Evolutionary conservation across 2,797 vertebrate species (phyloP), one percentile per base, ranked within the genome.

Genomic region (Coendou prehensilis): DNA sequence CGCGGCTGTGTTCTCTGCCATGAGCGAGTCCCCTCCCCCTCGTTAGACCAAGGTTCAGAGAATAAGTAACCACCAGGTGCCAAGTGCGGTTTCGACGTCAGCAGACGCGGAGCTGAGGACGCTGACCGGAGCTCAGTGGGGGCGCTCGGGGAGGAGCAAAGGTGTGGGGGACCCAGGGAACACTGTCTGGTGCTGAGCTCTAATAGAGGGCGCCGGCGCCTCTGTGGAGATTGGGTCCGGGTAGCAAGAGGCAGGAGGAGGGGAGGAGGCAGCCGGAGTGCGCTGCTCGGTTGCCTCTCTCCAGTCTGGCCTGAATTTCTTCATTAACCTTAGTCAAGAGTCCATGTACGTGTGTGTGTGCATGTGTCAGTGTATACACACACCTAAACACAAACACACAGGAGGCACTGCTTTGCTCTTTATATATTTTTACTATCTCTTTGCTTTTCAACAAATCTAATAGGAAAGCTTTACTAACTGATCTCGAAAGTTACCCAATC

Each of bases 231-330:
- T 4, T 1, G 67, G 23, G 6, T 63, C 78, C 2, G 45, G 61
- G n/a, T 1, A 2, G 6, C 14, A 30, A 37, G 52, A 63, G 47
- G 33, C 23, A 33, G 22, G 9, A 1, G 47, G 8, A 30, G 90
- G 17, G 10, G 6, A 23, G 23, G 11, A 9, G 20, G 37, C 26
- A 6, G 33, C 28, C 47, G 11, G 18, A 9, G 73, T 18, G 28
- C 28, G 17, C 56, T 93, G 83, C 82, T 75, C 90, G 33, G 90
- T 97, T 94, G 76, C 90, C 83, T 94, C 87, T 80, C 97, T 96
- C 67, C 59, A 91, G 83, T 67, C 52, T 52, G 88, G 52, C 30
- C 73, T 97, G 91, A 95, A 88, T 93, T 96, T 97, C 97, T 97
- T 97, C 96, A 82, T 93, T 98, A 96, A 94, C 59, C 91, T 91